These are phyloP conservation scores for Coregonus ussuriensis DNA, from an alignment of 2,797 vertebrate genomes.

Conservation along the genomic window DNA sequence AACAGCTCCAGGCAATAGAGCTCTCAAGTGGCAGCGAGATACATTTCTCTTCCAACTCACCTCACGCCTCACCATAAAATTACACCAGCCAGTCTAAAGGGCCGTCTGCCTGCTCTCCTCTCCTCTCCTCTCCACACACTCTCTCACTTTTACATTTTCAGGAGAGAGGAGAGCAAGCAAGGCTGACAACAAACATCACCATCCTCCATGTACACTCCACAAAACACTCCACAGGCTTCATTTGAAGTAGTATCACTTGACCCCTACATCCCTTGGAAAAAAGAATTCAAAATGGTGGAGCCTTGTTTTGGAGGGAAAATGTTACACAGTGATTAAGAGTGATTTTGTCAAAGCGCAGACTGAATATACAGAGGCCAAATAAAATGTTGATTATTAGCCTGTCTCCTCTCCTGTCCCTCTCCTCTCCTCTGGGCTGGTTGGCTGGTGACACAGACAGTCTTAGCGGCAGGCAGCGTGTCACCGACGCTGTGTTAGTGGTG, in stretches of 20 bases:
- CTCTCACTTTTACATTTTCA: not conserved
- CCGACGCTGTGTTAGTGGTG: slow-evolving; percentile 44
- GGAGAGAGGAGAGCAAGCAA: not conserved
- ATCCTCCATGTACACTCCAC: not conserved
- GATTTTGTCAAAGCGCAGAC: not conserved
- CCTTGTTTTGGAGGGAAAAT: not conserved
- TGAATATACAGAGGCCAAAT: not conserved
- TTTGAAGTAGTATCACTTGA: slow-evolving; percentile 70
- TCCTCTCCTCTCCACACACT: slow-evolving; percentile 33
- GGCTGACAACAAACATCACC: slow-evolving; percentile 1
- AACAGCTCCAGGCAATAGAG: slow-evolving; percentile 69
- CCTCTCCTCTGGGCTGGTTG: not conserved
- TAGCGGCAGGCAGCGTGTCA: slow-evolving; percentile 38
- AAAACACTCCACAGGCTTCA: slow-evolving; percentile 32
- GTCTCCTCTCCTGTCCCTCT: slow-evolving; percentile 59
- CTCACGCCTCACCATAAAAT: slow-evolving; percentile 71
- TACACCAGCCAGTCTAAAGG: slow-evolving; percentile 63
- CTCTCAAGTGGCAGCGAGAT: slow-evolving; percentile 68
- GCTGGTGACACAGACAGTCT: slow-evolving; percentile 61
- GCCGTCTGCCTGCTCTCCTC: slow-evolving; percentile 53
- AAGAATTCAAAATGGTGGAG: slow-evolving; percentile 66
- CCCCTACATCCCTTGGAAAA: slow-evolving; percentile 45
- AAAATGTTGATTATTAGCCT: slow-evolving; percentile 36
- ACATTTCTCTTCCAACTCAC: slow-evolving; percentile 71
- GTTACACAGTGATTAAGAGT: not conserved